Evolutionary conservation across 2,797 vertebrate genomes (phyloP).

Genomic region (Neosalanx taihuensis): DNA sequence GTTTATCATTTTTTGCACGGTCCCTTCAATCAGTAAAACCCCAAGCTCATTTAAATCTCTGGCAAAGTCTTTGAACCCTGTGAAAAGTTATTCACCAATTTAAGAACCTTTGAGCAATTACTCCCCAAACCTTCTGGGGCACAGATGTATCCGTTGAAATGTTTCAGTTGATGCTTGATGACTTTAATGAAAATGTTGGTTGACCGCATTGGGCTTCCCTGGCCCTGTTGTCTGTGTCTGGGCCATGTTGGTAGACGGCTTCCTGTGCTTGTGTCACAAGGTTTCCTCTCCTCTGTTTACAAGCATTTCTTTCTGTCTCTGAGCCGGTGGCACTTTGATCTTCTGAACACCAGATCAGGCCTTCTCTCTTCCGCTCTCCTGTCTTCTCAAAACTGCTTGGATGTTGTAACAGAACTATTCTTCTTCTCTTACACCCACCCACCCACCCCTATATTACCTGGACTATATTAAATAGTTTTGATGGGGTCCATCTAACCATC

Average conservation of each 20-base stretch:
- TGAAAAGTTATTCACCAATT: conserved; percentile 18
- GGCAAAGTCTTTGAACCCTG: not conserved
- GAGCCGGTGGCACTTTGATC: conserved; percentile 1
- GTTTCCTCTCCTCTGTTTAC: conserved; percentile 28
- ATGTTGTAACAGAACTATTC: too few relatives aligned
- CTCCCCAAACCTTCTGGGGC: conserved; percentile 34
- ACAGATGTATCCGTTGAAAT: conserved; percentile 45
- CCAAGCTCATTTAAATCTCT: too few relatives aligned
- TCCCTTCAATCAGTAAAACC: too few relatives aligned
- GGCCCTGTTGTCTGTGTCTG: conserved; percentile 36
- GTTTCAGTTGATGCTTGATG: conserved; percentile 53
- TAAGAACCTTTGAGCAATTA: conserved; percentile 35
- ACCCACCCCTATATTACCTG: too few relatives aligned
- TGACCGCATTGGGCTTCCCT: conserved; percentile 55
- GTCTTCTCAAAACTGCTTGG: not conserved
- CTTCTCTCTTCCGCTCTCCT: not conserved
- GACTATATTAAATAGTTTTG: too few relatives aligned
- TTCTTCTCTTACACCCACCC: too few relatives aligned
- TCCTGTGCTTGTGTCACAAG: conserved; percentile 9
- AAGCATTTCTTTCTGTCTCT: not conserved
- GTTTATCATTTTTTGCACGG: too few relatives aligned
- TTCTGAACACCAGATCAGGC: not conserved
- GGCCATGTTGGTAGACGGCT: conserved; percentile 33
- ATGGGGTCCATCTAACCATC: too few relatives aligned
- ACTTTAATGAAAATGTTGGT: conserved; percentile 55